Base-by-base conservation (phyloP, 2,888 invertebrate genomes). In the Unio delphinus region DNA sequence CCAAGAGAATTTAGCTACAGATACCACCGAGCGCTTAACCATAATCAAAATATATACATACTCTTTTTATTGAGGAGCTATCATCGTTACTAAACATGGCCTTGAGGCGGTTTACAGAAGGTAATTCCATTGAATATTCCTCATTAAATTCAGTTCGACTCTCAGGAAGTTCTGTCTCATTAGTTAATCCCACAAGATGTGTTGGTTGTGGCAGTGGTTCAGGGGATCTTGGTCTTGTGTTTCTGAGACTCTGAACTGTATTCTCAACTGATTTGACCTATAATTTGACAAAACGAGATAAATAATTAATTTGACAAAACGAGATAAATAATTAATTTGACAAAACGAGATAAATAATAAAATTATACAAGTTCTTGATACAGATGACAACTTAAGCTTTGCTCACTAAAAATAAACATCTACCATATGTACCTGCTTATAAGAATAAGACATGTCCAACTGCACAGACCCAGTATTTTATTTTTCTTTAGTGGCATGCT, bases 61-160 rank as follows among this genome's bases (percentile, higher is more conserved):
- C 85, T 83, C 85, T 72, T 66, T 78, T 80, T 18, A 85, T 65
- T 18, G 80, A 79, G 17, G 70, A 69, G 34, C 79, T 80, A 26
- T 78, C 74, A 11, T 76, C 77, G 11, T 64, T 67, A 18, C 62
- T 57, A 74, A 88, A 88, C 83, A 85, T 81, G 11, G 86, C 83
- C 58, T 81, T 80, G 23, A 88, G 76, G 54, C 84, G 72, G 69
- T 83, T 84, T 61, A 88, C 88, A n/a, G 87, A 87, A 4, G 87
- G 87, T 56, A 87, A 74, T 62, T 86, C 83, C 20, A 81, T 61
- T 0, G 80, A 79, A 28, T 76, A 74, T 8, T 84, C 84, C 4
- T 81, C 81, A 57, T 86, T 84, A 64, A 79, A 80, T 65, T 87
- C 86, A 28, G 81, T 81, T 20, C 83, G 68, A 69, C 82, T 83